Base-by-base conservation (phyloP, 2,888 invertebrate species). In the Polylopha cassiicola region DNA sequence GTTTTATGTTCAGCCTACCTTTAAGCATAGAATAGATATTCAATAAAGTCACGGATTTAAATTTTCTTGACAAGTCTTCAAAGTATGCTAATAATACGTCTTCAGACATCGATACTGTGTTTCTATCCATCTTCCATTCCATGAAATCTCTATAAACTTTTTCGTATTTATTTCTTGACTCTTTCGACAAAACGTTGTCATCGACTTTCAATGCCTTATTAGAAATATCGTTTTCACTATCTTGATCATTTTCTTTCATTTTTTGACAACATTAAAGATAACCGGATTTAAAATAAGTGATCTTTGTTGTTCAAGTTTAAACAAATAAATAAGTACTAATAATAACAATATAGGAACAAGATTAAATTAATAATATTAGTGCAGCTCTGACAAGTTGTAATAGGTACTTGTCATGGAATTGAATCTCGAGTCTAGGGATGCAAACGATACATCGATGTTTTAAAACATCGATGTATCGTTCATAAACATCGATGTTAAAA, bases 1-100 rank as follows among this genome's bases (percentile, higher is more conserved):
- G 30, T 13, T 44, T 37, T 6, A 29, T 32, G 11, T 22, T 33
- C 20, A 44, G n/a, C 13, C 23, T 33, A 20, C 13, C 14, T 42
- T 42, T 46, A 18, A 46, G 31, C 31, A 36, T 38, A 5, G 45
- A 46, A 28, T 30, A 46, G 4, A n/a, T 33, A 20, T 38, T 46
- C 28, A 30, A 32, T 8, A 42, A 23, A 5, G 42, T 28, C 2
- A 26, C 27, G n/a, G 38, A 31, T 22, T 42, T 38, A 27, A 13
- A 42, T 16, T 33, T 42, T 10, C 23, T 9, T 4, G 37, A 26
- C 24, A 41, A 17, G 27, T 33, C 43, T 3, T 10, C 15, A 21
- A 43, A 46, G 34, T 46, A 39, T 9, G 33, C 21, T 13, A 39
- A 14, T 13, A 38, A n/a, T 16, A 37, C 37, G 5, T n/a, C 14